These are phyloP conservation scores for Tetramorium alpestre DNA, from an alignment of 1,140 invertebrate genomes.

Conservation along the genomic window DNA sequence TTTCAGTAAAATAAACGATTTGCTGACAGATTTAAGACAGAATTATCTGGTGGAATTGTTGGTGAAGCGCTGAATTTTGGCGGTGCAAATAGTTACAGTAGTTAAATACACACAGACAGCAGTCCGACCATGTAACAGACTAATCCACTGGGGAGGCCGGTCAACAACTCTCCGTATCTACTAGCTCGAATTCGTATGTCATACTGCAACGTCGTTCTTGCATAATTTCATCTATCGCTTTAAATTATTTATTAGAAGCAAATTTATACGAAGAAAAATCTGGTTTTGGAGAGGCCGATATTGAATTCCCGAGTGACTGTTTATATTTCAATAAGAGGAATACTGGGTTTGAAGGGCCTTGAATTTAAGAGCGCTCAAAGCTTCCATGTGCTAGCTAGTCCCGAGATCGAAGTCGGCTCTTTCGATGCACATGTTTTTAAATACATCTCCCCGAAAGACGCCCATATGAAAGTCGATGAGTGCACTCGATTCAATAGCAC, in stretches of 20 bases:
- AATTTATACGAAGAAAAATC: slow-evolving; percentile 9
- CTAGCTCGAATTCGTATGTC: neutral
- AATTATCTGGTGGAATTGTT: neutral
- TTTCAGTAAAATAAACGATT: neutral
- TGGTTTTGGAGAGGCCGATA: neutral
- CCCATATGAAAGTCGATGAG: slow-evolving; percentile 28
- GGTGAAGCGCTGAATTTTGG: neutral
- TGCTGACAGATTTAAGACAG: neutral
- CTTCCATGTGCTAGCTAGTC: neutral
- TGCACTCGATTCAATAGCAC: neutral
- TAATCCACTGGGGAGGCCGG: slow-evolving; percentile 23
- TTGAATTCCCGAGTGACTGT: slow-evolving; percentile 5
- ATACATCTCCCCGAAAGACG: neutral
- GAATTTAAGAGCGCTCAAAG: neutral
- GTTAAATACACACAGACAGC: slow-evolving; percentile 30
- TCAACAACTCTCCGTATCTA: neutral
- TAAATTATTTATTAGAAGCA: slow-evolving; percentile 1
- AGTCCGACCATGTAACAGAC: neutral
- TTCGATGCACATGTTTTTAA: slow-evolving; percentile 12
- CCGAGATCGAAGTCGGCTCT: neutral
- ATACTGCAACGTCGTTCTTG: neutral
- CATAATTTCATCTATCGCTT: neutral
- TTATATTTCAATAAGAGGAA: slow-evolving; percentile 43
- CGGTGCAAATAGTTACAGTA: neutral
- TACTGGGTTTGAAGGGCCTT: slow-evolving; percentile 7